Conservation (phyloP, 2,113 vertebrate genomes). For the Gnathonemus echidnorhynchus region DNA sequence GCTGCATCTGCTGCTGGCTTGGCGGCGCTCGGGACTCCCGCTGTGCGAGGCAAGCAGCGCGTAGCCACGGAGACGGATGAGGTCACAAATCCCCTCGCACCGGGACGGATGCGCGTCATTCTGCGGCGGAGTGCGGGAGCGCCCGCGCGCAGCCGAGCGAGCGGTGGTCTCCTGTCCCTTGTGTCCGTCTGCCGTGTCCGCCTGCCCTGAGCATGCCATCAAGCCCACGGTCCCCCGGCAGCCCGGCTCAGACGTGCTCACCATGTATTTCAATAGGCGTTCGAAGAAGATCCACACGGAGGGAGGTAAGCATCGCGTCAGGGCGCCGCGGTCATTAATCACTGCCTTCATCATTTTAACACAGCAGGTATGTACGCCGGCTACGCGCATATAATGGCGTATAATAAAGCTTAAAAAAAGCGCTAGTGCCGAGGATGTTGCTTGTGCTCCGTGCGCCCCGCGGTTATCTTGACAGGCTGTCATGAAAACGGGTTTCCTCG, state of each 20-base stretch:
- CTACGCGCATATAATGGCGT: background rate
- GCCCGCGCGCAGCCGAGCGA: conserved; percentile 39
- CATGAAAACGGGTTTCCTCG: background rate
- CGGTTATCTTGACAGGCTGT: background rate
- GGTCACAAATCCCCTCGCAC: background rate
- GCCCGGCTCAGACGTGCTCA: conserved; percentile 37
- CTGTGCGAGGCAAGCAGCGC: background rate
- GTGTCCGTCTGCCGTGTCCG: conserved; percentile 28
- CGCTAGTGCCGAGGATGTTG: background rate
- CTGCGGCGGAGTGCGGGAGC: conserved; percentile 23
- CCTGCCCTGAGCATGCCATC: conserved; percentile 54
- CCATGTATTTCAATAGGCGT: conserved; percentile 70
- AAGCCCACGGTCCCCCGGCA: conserved; percentile 36
- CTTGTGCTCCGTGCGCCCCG: background rate
- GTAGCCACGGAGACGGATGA: background rate
- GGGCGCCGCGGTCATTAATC: background rate
- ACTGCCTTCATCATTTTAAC: background rate
- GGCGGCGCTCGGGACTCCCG: background rate
- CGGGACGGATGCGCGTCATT: conserved; percentile 13
- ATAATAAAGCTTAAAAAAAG: background rate
- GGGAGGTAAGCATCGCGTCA: conserved; percentile 56
- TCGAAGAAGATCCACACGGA: conserved; percentile 70
- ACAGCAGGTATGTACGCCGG: background rate
- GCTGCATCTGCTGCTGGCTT: background rate
- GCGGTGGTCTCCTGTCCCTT: conserved; percentile 29